phyloP scores from a whole-genome alignment of 2,113 vertebrate genomes.

The Dolichotis patagonum region DNA sequence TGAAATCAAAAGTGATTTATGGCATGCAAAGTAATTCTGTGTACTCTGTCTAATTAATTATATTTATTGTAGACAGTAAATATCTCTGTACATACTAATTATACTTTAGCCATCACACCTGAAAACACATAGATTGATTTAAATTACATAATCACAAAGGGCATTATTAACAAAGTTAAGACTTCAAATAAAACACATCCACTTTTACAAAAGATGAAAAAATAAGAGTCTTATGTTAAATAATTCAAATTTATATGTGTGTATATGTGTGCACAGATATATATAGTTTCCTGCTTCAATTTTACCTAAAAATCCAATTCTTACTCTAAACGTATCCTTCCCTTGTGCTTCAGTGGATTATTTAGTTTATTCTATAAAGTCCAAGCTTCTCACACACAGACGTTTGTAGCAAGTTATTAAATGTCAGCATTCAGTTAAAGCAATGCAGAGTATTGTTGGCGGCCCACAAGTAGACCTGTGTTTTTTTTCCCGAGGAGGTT shows the following conservation, averaged over 20 bases:
- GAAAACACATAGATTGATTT: conserved; percentile 57
- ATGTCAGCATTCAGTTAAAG: conserved; percentile 16
- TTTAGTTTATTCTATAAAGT: conserved; percentile 54
- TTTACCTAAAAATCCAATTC: neutral
- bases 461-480: conserved; percentile 51
- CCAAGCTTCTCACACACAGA: neutral
- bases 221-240: conserved; percentile 44
- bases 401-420: conserved; percentile 28
- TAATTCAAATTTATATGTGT: neutral
- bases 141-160: conserved; percentile 40
- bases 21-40: conserved; percentile 49
- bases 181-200: neutral
- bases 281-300: conserved; percentile 41
- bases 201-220: conserved; percentile 35
- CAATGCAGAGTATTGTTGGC: conserved; percentile 24
- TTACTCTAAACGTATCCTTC: neutral
- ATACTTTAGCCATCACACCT: conserved; percentile 49
- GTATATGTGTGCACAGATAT: neutral
- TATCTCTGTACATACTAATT: conserved; percentile 63
- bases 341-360: neutral
- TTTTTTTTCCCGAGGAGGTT: conserved; percentile 59
- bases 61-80: conserved; percentile 49
- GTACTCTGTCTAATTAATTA: conserved; percentile 68
- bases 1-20: conserved; percentile 76
- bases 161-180: conserved; percentile 44